phyloP scores from a whole-genome alignment of 2,797 vertebrate genomes.

The Trachurus trachurus region DNA sequence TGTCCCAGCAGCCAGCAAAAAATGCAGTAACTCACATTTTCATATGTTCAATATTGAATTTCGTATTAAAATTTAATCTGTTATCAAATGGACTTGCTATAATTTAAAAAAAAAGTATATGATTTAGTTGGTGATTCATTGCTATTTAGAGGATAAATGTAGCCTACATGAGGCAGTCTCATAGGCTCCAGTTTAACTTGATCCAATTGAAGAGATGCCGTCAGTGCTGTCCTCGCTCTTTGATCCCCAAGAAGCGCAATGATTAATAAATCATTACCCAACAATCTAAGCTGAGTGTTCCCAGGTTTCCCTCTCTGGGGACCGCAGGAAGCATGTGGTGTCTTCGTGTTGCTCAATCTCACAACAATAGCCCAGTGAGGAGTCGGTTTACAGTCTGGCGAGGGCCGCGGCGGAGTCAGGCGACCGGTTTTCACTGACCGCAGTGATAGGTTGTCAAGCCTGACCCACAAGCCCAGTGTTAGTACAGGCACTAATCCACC shows the following conservation, averaged over 20 bases:
- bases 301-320: slow-evolving; percentile 25
- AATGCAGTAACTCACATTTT: not conserved
- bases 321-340: slow-evolving; percentile 55
- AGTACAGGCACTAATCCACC: slow-evolving; percentile 70
- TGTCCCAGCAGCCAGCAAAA: not conserved
- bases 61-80: no score
- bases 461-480: slow-evolving; percentile 65
- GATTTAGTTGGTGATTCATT: no score
- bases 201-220: not conserved
- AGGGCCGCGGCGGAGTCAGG: slow-evolving; percentile 48
- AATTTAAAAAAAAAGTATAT: no score
- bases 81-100: no score
- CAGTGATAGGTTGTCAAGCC: slow-evolving; percentile 67
- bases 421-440: slow-evolving; percentile 65
- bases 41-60: no score
- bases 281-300: slow-evolving; percentile 21
- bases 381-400: slow-evolving; percentile 73
- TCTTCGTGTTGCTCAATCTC: slow-evolving; percentile 66
- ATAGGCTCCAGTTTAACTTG: not conserved
- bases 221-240: not conserved
- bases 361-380: slow-evolving; percentile 73
- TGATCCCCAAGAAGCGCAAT: not conserved
- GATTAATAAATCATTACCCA: not conserved
- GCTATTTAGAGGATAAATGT: not conserved
- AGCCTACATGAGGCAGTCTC: not conserved